A percentile compares a stretch with the other conserved stretches of the same genome.
phyloP scores from a whole-genome alignment of 2,888 invertebrate genomes.

The Scaeva pyrastri region DNA sequence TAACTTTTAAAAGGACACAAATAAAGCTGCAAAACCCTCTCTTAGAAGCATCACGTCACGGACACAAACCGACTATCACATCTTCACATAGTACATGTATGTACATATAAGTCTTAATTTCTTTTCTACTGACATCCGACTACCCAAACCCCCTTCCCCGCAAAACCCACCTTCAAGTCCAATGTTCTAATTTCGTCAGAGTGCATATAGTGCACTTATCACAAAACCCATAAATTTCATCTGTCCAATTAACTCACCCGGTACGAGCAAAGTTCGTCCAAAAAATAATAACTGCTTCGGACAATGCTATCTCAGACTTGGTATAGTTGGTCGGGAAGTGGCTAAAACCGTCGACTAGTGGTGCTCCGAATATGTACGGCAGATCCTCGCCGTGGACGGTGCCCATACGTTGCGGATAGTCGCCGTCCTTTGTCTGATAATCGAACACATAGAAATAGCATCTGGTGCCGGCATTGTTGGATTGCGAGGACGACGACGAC shows the following conservation, averaged over 20 bases:
- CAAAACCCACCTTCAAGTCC: background rate
- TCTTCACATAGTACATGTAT: background rate
- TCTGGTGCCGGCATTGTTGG: slow-evolving; percentile 87
- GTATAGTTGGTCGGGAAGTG: slow-evolving; percentile 96
- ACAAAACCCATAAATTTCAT: slow-evolving; percentile 70
- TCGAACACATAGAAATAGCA: slow-evolving; percentile 96
- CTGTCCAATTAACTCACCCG: slow-evolving; percentile 88
- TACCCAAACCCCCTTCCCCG: too few relatives aligned
- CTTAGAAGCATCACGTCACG: background rate
- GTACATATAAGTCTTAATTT: background rate
- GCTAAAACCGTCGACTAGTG: slow-evolving; percentile 91
- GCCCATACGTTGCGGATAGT: slow-evolving; percentile 96
- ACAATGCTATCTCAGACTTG: slow-evolving; percentile 92
- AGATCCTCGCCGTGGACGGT: slow-evolving; percentile 96
- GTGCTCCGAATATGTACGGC: slow-evolving; percentile 95
- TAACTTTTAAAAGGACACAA: background rate
- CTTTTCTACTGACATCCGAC: background rate
- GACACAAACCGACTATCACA: background rate
- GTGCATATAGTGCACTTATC: slow-evolving; percentile 63
- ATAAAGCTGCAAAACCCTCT: background rate
- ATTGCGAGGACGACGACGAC: too few relatives aligned
- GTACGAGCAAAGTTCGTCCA: slow-evolving; percentile 94
- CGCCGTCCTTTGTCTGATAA: slow-evolving; percentile 95
- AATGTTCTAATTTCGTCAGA: slow-evolving; percentile 62
- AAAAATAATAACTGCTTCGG: slow-evolving; percentile 94